A percentile compares a stretch with the other conserved stretches of the same genome.
phyloP scores from a whole-genome alignment of 2,888 invertebrate species.

The Cordilura impudica region DNA sequence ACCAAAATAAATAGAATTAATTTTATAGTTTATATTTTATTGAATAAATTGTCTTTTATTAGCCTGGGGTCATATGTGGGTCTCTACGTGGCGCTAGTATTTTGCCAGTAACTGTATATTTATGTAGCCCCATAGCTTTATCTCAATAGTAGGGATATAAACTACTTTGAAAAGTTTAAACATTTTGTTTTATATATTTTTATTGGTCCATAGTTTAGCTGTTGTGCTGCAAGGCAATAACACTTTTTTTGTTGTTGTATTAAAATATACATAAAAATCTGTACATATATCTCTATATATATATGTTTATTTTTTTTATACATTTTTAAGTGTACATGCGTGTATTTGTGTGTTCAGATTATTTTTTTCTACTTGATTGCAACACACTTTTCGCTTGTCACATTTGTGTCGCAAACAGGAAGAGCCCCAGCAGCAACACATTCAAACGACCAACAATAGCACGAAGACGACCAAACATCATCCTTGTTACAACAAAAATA shows the following conservation, averaged over 20 bases:
- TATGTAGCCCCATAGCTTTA: not conserved
- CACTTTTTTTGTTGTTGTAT: slow-evolving; percentile 7
- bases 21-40: too few relatives aligned
- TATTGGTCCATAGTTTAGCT: slow-evolving; percentile 3
- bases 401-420: slow-evolving; percentile 75
- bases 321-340: not conserved
- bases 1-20: too few relatives aligned
- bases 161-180: not conserved
- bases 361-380: slow-evolving; percentile 69
- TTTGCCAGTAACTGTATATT: too few relatives aligned
- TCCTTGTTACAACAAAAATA: slow-evolving; percentile 60
- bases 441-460: slow-evolving; percentile 52
- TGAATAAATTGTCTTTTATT: too few relatives aligned
- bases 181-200: not conserved
- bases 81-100: too few relatives aligned
- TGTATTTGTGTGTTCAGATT: not conserved
- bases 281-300: not conserved
- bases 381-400: slow-evolving; percentile 73
- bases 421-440: slow-evolving; percentile 59
- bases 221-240: slow-evolving; percentile 27
- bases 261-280: not conserved
- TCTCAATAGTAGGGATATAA: not conserved
- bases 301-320: not conserved
- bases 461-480: slow-evolving; percentile 38
- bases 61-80: too few relatives aligned